Evolutionary conservation across 2,888 invertebrate genomes (phyloP), one percentile per base, ranked within the genome.

Genomic region (Temnothorax unifasciatus): DNA sequence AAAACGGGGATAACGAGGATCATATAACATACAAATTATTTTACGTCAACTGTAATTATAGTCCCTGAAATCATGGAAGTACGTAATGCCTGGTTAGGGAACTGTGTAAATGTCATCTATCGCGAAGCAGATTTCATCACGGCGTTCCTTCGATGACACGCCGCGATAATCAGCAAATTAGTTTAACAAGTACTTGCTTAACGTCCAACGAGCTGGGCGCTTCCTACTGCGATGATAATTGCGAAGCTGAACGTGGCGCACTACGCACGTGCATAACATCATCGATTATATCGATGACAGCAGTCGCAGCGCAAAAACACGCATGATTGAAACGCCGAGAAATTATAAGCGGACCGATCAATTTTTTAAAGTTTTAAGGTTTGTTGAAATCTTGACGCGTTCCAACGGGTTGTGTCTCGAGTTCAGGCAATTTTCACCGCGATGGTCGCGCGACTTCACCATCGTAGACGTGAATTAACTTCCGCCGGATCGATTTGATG

Each of bases 111-210:
- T 18, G 52, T 47, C 38, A 41, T 64, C 29, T 54, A 64, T 47
- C 44, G 21, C 3, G n/a, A 44, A 11, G 64, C 47, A 64, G 18
- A 21, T 54, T 74, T 38, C 50, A 76, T 75, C 44, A 11, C 38
- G n/a, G 38, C 21, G 13, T 21, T 13, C 64, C 29, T 5, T 57
- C 59, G 66, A 66, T 76, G 76, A 76, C 66, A 59, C 64, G 57
- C 21, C 64, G 38, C n/a, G 50, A 66, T 68, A 73, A 81, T 77
- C 77, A 59, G 66, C 59, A 52, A 68, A 82, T 66, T 52, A 69
- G 64, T 82, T 69, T 68, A 68, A 74, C 61, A 63, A 54, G 52
- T 50, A 61, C 64, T 47, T 21, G 54, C 50, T 29, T 57, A 64
- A 34, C 29, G 21, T 59, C 29, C 61, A 66, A 25, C 41, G n/a